Evolutionary conservation across 2,113 vertebrate species (phyloP).

Genomic region (Mola mola): DNA sequence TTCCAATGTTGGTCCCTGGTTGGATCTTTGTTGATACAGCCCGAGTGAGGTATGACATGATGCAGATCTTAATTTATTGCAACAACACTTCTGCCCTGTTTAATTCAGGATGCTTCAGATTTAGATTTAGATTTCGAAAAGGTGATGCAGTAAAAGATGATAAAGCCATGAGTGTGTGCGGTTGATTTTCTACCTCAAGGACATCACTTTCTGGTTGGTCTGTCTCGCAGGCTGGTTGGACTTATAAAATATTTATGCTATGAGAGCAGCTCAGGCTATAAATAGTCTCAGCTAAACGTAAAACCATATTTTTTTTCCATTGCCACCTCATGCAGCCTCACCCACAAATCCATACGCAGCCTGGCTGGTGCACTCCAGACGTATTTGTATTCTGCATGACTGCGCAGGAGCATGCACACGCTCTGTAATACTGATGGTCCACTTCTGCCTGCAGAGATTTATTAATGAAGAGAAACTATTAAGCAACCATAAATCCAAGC

Average conservation of each 20-base stretch:
- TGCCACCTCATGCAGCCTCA: neutral
- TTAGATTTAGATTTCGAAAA: too few species aligned
- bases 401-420: neutral
- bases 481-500: neutral
- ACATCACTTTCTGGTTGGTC: too few species aligned
- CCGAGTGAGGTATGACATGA: neutral
- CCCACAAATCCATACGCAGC: neutral
- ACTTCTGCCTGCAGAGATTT: neutral
- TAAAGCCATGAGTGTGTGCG: neutral
- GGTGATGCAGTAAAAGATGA: too few species aligned
- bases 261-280: constrained; percentile 46
- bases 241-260: constrained; percentile 59
- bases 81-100: too few species aligned
- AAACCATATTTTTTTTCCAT: constrained; percentile 22
- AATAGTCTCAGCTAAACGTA: constrained; percentile 50
- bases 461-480: neutral
- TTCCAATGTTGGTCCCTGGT: neutral
- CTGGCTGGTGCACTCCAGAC: neutral
- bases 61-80: neutral
- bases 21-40: neutral
- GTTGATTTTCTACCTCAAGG: constrained; percentile 29
- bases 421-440: neutral
- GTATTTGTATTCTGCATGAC: constrained; percentile 33
- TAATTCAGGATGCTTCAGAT: too few species aligned
- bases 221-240: constrained; percentile 30